Evolutionary conservation across 2,888 invertebrate genomes (phyloP).

Genomic region (Tinea pellionella): DNA sequence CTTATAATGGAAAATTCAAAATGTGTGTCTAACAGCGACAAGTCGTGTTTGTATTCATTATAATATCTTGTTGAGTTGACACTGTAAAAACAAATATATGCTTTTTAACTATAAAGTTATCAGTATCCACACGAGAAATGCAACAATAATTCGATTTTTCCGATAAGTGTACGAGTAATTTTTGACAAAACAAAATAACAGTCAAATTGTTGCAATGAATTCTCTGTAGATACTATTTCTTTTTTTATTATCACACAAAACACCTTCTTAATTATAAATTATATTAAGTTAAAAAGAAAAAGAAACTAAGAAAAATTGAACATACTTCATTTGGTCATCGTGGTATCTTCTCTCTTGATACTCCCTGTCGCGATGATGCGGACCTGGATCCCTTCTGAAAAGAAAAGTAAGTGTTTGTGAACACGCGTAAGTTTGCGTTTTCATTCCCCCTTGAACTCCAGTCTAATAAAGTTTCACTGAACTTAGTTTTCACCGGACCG

Average conservation of each 20-base stretch:
- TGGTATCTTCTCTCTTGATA: conserved; percentile 43
- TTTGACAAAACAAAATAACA: no score
- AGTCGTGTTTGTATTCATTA: conserved; percentile 51
- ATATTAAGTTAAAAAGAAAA: neutral
- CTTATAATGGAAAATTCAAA: conserved; percentile 36
- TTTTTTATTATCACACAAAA: conserved; percentile 16
- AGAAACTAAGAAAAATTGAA: neutral
- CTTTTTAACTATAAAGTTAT: neutral
- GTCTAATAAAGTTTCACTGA: no score
- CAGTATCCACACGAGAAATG: neutral
- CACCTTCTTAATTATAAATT: neutral
- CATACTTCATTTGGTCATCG: neutral
- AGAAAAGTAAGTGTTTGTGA: conserved; percentile 40
- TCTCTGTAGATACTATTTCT: conserved; percentile 13
- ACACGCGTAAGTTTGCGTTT: no score
- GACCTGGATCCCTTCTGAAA: conserved; percentile 28
- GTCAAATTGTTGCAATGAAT: conserved; percentile 33
- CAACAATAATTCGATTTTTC: neutral
- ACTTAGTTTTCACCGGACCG: no score
- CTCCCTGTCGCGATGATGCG: conserved; percentile 44
- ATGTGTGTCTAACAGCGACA: conserved; percentile 58
- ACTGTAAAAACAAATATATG: conserved; percentile 69
- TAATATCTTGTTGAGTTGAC: conserved; percentile 61
- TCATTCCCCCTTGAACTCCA: no score
- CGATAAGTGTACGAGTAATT: no score